A percentile compares a stretch with the other conserved stretches of the same genome.
phyloP scores from a whole-genome alignment of 2,888 invertebrate species.

The Rhamnusium bicolor region DNA sequence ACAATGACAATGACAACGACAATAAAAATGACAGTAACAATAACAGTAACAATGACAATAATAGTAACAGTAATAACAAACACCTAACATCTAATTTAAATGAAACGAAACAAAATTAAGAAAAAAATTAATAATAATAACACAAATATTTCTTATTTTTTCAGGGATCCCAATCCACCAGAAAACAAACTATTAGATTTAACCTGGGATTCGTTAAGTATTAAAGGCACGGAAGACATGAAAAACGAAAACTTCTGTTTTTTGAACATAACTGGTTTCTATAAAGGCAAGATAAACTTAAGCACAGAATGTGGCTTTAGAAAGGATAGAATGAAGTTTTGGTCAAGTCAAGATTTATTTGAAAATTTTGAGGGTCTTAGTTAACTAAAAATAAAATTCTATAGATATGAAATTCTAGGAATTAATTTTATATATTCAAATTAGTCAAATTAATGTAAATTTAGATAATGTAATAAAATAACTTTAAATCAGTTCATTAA shows the following conservation, averaged over 20 bases:
- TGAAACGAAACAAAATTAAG: too few species aligned
- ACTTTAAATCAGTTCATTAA: too few species aligned
- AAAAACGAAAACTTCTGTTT: constrained; percentile 50
- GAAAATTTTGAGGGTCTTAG: constrained; percentile 39
- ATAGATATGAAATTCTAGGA: too few species aligned
- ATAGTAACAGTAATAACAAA: too few species aligned
- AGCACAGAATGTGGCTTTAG: neutral
- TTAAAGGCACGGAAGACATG: constrained; percentile 23
- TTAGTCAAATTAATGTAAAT: too few species aligned
- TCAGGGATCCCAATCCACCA: constrained; percentile 56
- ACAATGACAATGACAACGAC: too few species aligned
- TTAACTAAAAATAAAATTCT: too few species aligned
- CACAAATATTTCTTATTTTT: constrained; percentile 31
- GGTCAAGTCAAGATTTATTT: constrained; percentile 34
- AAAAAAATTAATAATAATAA: neutral
- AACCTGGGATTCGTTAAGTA: constrained; percentile 41
- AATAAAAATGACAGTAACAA: too few species aligned
- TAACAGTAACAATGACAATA: too few species aligned
- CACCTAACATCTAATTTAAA: too few species aligned
- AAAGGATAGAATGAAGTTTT: constrained; percentile 39
- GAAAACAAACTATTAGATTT: constrained; percentile 19
- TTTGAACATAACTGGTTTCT: constrained; percentile 42
- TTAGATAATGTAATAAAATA: too few species aligned
- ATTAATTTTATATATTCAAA: too few species aligned
- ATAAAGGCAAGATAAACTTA: neutral